These are phyloP conservation scores for Trachelus tabidus DNA, from an alignment of 2,888 invertebrate genomes.

Conservation along the genomic window DNA sequence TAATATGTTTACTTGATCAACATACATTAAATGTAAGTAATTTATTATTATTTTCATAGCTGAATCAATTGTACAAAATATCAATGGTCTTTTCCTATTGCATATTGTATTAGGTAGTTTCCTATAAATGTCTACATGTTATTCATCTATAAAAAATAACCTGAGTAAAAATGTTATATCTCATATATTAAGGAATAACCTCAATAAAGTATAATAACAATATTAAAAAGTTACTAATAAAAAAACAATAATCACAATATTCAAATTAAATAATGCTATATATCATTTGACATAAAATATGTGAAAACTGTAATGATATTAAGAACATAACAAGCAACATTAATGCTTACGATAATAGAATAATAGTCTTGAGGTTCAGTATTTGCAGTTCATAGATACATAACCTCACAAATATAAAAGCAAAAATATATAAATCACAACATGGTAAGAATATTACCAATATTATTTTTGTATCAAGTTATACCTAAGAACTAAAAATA, in stretches of 20 bases:
- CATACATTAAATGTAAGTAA: too few relatives aligned
- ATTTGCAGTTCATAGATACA: background rate
- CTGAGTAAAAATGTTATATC: too few relatives aligned
- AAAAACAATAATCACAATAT: background rate
- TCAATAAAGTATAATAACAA: too few relatives aligned
- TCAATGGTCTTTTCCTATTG: too few relatives aligned
- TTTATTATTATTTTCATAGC: too few relatives aligned
- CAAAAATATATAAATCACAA: background rate
- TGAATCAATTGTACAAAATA: background rate
- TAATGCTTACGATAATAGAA: slow-evolving; percentile 1
- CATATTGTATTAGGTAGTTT: too few relatives aligned
- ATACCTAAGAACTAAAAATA: background rate
- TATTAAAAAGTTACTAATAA: slow-evolving; percentile 1
- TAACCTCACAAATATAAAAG: background rate
- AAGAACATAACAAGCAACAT: background rate
- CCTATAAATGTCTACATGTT: too few relatives aligned
- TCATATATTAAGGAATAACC: too few relatives aligned
- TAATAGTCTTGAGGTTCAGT: background rate
- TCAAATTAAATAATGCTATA: background rate
- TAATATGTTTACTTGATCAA: background rate
- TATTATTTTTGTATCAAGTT: background rate
- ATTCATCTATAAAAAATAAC: too few relatives aligned
- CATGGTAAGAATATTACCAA: background rate
- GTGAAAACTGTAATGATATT: background rate
- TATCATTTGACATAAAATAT: background rate